These are phyloP conservation scores for Leuciscus waleckii DNA, from an alignment of 2,797 vertebrate species.

Conservation along the genomic window DNA sequence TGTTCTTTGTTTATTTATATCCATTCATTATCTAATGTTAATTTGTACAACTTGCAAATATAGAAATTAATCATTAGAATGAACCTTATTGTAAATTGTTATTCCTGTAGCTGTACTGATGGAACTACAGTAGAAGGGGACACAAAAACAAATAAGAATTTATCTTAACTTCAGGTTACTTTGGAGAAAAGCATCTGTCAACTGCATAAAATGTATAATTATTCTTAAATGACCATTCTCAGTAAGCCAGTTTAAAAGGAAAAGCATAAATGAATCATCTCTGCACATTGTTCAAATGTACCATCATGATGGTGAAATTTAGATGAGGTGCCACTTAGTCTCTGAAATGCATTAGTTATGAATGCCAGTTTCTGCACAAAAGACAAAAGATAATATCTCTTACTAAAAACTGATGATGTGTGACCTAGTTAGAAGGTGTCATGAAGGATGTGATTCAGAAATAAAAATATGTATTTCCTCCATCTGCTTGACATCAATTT, in stretches of 20 bases:
- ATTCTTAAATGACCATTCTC: background rate
- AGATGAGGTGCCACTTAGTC: constrained; percentile 19
- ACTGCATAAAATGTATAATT: background rate
- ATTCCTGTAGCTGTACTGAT: background rate
- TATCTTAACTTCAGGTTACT: background rate
- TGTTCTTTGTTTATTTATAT: background rate
- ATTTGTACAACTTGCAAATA: background rate
- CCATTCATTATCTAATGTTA: background rate
- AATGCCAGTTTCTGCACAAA: constrained; percentile 8
- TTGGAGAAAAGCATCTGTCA: background rate
- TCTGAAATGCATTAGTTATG: constrained; percentile 11
- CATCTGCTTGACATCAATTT: constrained; percentile 8
- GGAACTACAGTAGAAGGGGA: background rate
- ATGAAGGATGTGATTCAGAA: constrained; percentile 10
- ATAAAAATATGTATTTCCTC: background rate
- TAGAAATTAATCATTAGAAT: background rate
- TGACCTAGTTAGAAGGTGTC: constrained; percentile 11
- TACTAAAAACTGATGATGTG: constrained; percentile 1
- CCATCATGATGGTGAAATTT: constrained; percentile 1
- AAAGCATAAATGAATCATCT: constrained; percentile 1
- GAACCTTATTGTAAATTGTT: background rate
- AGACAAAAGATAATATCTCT: constrained; percentile 26
- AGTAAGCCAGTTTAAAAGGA: background rate
- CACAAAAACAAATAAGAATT: background rate
- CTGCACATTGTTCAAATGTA: constrained; percentile 1